These are phyloP conservation scores for Gerosis bhagava DNA, from an alignment of 2,888 invertebrate species.

Conservation along the genomic window DNA sequence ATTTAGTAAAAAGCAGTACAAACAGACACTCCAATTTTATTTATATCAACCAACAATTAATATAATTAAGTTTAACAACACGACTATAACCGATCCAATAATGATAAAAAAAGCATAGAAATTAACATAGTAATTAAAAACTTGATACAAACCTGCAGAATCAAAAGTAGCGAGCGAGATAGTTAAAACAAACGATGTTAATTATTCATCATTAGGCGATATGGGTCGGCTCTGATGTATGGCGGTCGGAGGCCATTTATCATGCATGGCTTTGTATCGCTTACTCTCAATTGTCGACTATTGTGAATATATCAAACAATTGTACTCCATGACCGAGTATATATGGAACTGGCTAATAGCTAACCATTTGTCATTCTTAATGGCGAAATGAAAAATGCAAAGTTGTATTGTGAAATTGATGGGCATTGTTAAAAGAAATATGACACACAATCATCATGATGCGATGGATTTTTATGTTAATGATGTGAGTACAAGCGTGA, in stretches of 20 bases:
- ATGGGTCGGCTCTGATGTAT: slow-evolving; percentile 42
- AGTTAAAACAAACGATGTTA: slow-evolving; percentile 55
- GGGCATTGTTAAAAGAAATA: slow-evolving; percentile 15
- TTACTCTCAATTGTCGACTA: slow-evolving; percentile 28
- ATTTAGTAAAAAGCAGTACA: too few relatives aligned
- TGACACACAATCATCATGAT: slow-evolving; percentile 15
- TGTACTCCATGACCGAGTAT: slow-evolving; percentile 23
- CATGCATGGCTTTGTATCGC: slow-evolving; percentile 37
- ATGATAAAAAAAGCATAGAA: too few relatives aligned
- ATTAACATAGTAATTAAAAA: slow-evolving; percentile 7
- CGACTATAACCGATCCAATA: too few relatives aligned
- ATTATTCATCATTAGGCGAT: slow-evolving; percentile 67
- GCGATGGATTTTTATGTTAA: slow-evolving; percentile 5
- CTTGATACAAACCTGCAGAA: slow-evolving; percentile 1
- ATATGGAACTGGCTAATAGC: slow-evolving; percentile 25
- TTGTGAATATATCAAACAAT: slow-evolving; percentile 30
- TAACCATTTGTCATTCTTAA: slow-evolving; percentile 25
- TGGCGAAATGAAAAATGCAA: slow-evolving; percentile 24
- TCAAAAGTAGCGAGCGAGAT: slow-evolving; percentile 38
- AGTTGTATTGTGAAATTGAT: slow-evolving; percentile 20
- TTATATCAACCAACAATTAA: too few relatives aligned
- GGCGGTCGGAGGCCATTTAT: slow-evolving; percentile 47
- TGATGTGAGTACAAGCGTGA: not conserved
- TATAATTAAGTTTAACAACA: too few relatives aligned
- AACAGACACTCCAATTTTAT: too few relatives aligned